Evolutionary conservation across 2,888 invertebrate genomes (phyloP).

Genomic region (Cenopis cana): DNA sequence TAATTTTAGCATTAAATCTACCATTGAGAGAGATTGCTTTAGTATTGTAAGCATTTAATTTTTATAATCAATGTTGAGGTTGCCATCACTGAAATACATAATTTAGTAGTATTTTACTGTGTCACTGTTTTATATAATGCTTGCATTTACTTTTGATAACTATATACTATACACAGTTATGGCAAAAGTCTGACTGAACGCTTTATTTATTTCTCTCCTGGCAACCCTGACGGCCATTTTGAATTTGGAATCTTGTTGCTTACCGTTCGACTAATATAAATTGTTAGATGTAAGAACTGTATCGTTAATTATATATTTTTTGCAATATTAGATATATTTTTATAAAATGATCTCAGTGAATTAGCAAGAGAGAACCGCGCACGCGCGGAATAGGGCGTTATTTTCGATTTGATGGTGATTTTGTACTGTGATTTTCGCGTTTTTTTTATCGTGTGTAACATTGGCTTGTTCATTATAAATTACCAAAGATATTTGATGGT

Average conservation of each 20-base stretch:
- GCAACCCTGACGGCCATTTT: slow-evolving; percentile 71
- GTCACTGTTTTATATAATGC: slow-evolving; percentile 55
- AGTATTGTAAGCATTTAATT: slow-evolving; percentile 71
- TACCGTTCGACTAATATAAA: slow-evolving; percentile 70
- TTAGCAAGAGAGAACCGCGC: slow-evolving; percentile 58
- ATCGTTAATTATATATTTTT: slow-evolving; percentile 70
- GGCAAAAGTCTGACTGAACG: slow-evolving; percentile 55
- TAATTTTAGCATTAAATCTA: slow-evolving; percentile 63
- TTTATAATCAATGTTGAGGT: slow-evolving; percentile 64
- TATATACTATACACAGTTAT: slow-evolving; percentile 59
- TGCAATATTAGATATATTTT: slow-evolving; percentile 76
- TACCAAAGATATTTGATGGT: slow-evolving; percentile 48
- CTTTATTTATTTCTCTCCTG: slow-evolving; percentile 62
- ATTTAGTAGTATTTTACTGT: slow-evolving; percentile 46
- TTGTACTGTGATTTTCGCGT: slow-evolving; percentile 76
- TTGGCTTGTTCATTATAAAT: slow-evolving; percentile 50
- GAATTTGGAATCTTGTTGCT: slow-evolving; percentile 78
- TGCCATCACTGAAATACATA: slow-evolving; percentile 60
- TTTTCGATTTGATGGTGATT: slow-evolving; percentile 66
- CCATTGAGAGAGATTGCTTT: slow-evolving; percentile 79
- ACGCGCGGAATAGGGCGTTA: slow-evolving; percentile 51
- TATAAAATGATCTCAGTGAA: slow-evolving; percentile 74
- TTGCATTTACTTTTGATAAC: slow-evolving; percentile 74
- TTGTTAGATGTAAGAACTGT: slow-evolving; percentile 76
- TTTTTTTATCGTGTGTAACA: slow-evolving; percentile 54